These are phyloP conservation scores for Sebastes trivittatus DNA, from an alignment of 2,797 vertebrate species.

Conservation along the genomic window DNA sequence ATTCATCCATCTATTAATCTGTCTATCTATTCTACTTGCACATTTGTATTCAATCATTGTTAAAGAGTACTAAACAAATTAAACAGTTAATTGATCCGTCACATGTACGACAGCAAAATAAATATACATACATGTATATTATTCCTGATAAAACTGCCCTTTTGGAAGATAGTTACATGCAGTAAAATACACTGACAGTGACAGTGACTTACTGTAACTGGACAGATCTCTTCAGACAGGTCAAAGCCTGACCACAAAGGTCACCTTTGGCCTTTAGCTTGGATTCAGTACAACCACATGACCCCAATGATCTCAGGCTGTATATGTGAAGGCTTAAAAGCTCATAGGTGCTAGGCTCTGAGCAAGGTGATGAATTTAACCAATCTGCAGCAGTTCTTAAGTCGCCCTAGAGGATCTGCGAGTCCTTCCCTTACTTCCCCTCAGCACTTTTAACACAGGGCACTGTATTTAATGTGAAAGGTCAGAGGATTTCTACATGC, in stretches of 20 bases:
- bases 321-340: background rate
- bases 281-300: background rate
- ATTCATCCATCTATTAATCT: background rate
- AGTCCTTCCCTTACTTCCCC: background rate
- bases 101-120: background rate
- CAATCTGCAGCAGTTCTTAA: background rate
- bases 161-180: background rate
- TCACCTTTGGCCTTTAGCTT: background rate
- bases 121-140: background rate
- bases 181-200: background rate
- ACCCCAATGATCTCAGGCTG: slow-evolving; percentile 3
- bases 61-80: background rate
- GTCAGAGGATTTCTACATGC: background rate
- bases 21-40: background rate
- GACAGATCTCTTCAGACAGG: slow-evolving; percentile 7
- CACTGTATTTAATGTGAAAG: background rate
- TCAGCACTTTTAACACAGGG: background rate
- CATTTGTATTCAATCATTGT: background rate
- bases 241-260: slow-evolving; percentile 1
- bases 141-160: background rate
- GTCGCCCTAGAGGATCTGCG: no score
- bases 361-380: background rate
- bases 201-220: background rate
- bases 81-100: background rate
- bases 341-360: background rate